Evolutionary conservation across 2,888 invertebrate genomes (phyloP), one percentile per base, ranked within the genome.

Genomic region (Cerceris ruficornis): DNA sequence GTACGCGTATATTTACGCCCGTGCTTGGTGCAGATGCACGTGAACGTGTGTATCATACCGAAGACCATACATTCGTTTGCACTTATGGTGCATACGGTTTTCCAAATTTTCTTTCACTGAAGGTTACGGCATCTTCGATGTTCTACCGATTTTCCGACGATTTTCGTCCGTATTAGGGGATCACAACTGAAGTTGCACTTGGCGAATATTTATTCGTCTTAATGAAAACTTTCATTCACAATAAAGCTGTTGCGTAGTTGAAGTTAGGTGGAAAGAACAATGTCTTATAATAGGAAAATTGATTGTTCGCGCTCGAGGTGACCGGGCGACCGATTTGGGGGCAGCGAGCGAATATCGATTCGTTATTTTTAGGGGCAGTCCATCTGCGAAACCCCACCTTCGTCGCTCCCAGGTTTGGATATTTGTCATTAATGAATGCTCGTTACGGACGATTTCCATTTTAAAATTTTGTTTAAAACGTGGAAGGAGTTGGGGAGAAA

Each of bases 361-460:
- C 85, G 87, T 90, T 90, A 89, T 90, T 90, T 90, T 89, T 90
- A 89, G 89, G 89, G 89, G 84, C 86, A 87, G 86, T 79, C 83
- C 80, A 84, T 86, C 86, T 79, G 67, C 74, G 84, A 77, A 28
- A 86, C 86, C 84, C 89, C 87, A 81, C 82, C 84, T 85, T 79
- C 62, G 69, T 62, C 57, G 67, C 82, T 77, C 80, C 78, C 77
- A 69, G 73, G 77, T 82, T 83, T 81, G 78, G 86, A 88, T 88
- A 87, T 86, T 86, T 83, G 67, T 70, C 69, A 50, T 14, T 76
- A 69, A 69, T 61, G 61, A 81, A 66, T 64, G 49, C 58, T 64
- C 43, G 52, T 54, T 69, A 28, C 54, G 43, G 9, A 74, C 7
- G 60, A 55, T 59, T 59, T 70, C 52, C 39, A 43, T 8, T 46